These are phyloP conservation scores for Dipus sagitta DNA, from an alignment of 2,797 vertebrate species.

Conservation along the genomic window DNA sequence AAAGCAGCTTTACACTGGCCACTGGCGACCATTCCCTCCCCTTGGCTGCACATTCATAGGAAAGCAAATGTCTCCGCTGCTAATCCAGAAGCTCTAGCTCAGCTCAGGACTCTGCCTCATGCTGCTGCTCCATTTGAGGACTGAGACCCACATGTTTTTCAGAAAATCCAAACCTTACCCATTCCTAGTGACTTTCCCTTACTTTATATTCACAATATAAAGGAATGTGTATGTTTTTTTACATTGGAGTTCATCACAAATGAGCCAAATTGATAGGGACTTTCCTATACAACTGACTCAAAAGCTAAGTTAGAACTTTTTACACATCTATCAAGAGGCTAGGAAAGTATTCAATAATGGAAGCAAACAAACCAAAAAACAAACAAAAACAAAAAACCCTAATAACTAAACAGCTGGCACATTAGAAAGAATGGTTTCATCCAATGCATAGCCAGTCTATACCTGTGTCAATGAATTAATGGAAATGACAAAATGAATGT, in stretches of 20 bases:
- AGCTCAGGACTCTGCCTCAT: not conserved
- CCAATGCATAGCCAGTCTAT: not conserved
- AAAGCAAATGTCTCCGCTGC: not conserved
- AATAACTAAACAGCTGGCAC: too few relatives aligned
- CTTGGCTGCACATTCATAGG: not conserved
- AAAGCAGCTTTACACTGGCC: not conserved
- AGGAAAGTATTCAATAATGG: not conserved
- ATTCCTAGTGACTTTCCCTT: not conserved
- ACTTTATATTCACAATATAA: not conserved
- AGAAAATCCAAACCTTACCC: not conserved
- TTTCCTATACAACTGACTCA: not conserved
- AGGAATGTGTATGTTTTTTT: too few relatives aligned
- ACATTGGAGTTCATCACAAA: not conserved
- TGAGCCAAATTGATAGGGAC: not conserved
- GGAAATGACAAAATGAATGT: not conserved
- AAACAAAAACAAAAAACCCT: not conserved
- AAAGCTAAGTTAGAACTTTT: not conserved
- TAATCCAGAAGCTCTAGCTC: not conserved
- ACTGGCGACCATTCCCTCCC: not conserved
- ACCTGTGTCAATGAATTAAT: not conserved
- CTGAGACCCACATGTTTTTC: not conserved
- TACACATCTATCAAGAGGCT: not conserved
- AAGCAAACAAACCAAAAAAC: not conserved
- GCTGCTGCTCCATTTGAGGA: not conserved
- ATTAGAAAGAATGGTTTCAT: not conserved